phyloP scores from a whole-genome alignment of 1,140 invertebrate species.

The Cecropterus lyciades region DNA sequence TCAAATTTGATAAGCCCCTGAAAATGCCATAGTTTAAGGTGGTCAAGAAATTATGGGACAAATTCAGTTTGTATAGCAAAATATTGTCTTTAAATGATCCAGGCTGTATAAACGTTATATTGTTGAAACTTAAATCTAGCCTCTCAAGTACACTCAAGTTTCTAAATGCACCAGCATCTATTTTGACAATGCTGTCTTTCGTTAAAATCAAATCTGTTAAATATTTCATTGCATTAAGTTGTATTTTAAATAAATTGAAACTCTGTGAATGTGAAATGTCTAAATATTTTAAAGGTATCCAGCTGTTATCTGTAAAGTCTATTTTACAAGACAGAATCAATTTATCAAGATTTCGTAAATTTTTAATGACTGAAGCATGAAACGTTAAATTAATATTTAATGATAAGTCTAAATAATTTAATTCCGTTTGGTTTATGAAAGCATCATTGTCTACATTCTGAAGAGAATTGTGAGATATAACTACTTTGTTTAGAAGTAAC shows the following conservation, averaged over 20 bases:
- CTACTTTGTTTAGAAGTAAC: constrained; percentile 23
- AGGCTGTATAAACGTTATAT: constrained; percentile 48
- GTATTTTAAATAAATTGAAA: constrained; percentile 41
- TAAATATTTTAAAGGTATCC: constrained; percentile 42
- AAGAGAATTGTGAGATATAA: constrained; percentile 32
- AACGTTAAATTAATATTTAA: constrained; percentile 50
- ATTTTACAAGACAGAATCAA: constrained; percentile 47
- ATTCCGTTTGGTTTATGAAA: constrained; percentile 41
- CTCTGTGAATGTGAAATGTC: constrained; percentile 46
- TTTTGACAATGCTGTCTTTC: constrained; percentile 28
- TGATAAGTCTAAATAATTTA: constrained; percentile 50
- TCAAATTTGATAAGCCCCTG: constrained; percentile 38
- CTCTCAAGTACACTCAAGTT: constrained; percentile 35
- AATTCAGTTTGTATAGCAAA: constrained; percentile 42
- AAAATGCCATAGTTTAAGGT: constrained; percentile 50
- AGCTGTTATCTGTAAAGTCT: constrained; percentile 37
- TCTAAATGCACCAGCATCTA: constrained; percentile 29
- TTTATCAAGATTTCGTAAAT: constrained; percentile 41
- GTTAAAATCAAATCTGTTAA: constrained; percentile 40
- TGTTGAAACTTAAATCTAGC: constrained; percentile 45
- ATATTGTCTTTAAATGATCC: constrained; percentile 45
- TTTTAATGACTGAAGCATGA: constrained; percentile 23
- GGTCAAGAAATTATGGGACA: constrained; percentile 46
- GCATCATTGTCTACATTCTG: constrained; percentile 15
- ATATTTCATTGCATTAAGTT: constrained; percentile 39